Evolutionary conservation across 2,797 vertebrate genomes (phyloP).

Genomic region (Aeoliscus strigatus): DNA sequence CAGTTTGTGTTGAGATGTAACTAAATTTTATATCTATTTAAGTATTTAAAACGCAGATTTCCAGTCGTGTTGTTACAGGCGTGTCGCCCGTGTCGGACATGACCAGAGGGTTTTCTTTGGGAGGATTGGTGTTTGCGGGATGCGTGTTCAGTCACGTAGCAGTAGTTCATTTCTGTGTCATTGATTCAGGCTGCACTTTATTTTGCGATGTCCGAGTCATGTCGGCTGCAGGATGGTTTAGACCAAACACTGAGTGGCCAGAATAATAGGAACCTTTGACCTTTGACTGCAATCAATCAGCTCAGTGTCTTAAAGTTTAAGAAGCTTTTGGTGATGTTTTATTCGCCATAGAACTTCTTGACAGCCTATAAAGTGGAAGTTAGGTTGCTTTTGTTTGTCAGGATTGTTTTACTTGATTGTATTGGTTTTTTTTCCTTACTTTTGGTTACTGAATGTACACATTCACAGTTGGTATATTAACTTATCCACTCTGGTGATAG

Average conservation of each 20-base stretch:
- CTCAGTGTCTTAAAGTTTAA: too few species aligned
- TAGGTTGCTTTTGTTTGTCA: too few species aligned
- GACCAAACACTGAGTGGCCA: slow-evolving; percentile 1
- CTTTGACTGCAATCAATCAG: not conserved
- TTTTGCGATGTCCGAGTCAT: slow-evolving; percentile 24
- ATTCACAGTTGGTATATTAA: too few species aligned
- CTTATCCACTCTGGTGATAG: too few species aligned
- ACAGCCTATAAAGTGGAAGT: too few species aligned
- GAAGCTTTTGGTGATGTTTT: not conserved
- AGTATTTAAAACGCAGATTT: slow-evolving; percentile 74
- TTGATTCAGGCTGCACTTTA: slow-evolving; percentile 38
- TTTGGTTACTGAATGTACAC: too few species aligned
- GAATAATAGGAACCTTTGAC: not conserved
- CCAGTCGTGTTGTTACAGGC: slow-evolving; percentile 51
- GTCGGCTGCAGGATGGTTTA: slow-evolving; percentile 7
- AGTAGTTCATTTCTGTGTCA: slow-evolving; percentile 36
- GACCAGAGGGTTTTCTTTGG: slow-evolving; percentile 42
- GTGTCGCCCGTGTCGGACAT: slow-evolving; percentile 29
- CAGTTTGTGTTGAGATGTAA: slow-evolving; percentile 74
- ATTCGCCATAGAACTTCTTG: too few species aligned
- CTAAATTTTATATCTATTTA: slow-evolving; percentile 79
- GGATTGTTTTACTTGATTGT: too few species aligned
- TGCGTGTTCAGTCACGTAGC: slow-evolving; percentile 43
- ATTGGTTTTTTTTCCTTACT: too few species aligned
- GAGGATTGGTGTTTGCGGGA: slow-evolving; percentile 26